phyloP scores from a whole-genome alignment of 2,888 invertebrate genomes.

The Argyresthia goedartella region DNA sequence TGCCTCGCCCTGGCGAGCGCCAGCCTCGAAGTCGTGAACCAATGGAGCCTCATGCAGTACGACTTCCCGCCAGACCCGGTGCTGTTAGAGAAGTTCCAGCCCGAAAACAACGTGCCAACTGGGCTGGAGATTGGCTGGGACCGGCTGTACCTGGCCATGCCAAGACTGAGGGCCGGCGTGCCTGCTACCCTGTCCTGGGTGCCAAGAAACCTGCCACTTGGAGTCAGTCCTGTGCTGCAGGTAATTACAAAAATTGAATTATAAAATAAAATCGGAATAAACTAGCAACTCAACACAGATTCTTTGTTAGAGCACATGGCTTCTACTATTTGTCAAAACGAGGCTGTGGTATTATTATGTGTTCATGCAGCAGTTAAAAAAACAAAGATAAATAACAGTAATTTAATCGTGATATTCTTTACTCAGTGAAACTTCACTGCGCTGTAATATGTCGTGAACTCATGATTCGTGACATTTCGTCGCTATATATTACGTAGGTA shows the following conservation, averaged over 20 bases:
- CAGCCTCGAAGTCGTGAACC: slow-evolving; percentile 73
- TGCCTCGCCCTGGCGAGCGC: slow-evolving; percentile 45
- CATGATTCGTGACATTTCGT: no score
- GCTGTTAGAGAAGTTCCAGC: slow-evolving; percentile 71
- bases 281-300: no score
- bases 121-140: slow-evolving; percentile 81
- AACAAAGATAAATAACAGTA: no score
- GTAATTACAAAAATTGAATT: slow-evolving; percentile 27
- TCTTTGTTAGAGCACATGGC: no score
- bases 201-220: slow-evolving; percentile 73
- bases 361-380: no score
- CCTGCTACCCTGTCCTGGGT: slow-evolving; percentile 81
- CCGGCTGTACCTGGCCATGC: slow-evolving; percentile 81
- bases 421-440: no score
- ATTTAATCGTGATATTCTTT: no score
- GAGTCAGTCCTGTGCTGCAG: slow-evolving; percentile 78
- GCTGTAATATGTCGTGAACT: no score
- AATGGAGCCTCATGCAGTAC: slow-evolving; percentile 78
- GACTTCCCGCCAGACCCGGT: slow-evolving; percentile 76
- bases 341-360: no score
- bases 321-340: no score
- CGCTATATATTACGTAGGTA: no score
- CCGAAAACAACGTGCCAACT: slow-evolving; percentile 82
- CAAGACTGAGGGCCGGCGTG: slow-evolving; percentile 80
- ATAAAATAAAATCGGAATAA: background rate